Conservation (phyloP, 1,140 invertebrate species). For the Galleria mellonella region DNA sequence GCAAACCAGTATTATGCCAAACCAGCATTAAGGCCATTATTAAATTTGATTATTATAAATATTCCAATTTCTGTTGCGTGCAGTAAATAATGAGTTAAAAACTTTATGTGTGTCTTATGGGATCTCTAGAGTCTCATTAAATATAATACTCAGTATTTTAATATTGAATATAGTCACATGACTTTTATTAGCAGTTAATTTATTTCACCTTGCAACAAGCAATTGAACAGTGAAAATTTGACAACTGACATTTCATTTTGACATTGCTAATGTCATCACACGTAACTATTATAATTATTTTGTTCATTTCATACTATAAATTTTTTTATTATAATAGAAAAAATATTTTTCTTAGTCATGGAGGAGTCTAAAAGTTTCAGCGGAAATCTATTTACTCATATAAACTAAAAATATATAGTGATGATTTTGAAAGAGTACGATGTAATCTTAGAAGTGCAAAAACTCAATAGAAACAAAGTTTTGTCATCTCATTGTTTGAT, state of each 20-base stretch:
- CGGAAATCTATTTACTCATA: neutral
- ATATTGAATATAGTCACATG: constrained; percentile 13
- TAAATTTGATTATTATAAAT: neutral
- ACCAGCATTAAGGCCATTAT: too few species aligned
- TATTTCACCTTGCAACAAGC: neutral
- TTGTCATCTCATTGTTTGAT: constrained; percentile 58
- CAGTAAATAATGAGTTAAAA: too few species aligned
- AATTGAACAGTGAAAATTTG: neutral
- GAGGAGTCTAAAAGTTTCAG: neutral
- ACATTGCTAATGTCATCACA: constrained; percentile 6
- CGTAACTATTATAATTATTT: constrained; percentile 1
- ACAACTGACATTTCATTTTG: neutral
- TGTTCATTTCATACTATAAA: constrained; percentile 3
- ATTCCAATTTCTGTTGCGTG: too few species aligned
- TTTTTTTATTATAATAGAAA: constrained; percentile 7
- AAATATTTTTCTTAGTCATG: constrained; percentile 10
- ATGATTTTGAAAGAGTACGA: constrained; percentile 61
- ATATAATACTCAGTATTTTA: too few species aligned
- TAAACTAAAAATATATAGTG: constrained; percentile 28
- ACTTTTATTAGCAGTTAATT: constrained; percentile 8
- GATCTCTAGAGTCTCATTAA: too few species aligned
- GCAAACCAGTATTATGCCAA: constrained; percentile 28
- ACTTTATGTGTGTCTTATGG: too few species aligned
- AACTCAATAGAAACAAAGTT: constrained; percentile 52
- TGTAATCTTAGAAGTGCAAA: constrained; percentile 69